These are phyloP conservation scores for Thecocarcelia acutangulata DNA, from an alignment of 2,888 invertebrate genomes.

Conservation along the genomic window DNA sequence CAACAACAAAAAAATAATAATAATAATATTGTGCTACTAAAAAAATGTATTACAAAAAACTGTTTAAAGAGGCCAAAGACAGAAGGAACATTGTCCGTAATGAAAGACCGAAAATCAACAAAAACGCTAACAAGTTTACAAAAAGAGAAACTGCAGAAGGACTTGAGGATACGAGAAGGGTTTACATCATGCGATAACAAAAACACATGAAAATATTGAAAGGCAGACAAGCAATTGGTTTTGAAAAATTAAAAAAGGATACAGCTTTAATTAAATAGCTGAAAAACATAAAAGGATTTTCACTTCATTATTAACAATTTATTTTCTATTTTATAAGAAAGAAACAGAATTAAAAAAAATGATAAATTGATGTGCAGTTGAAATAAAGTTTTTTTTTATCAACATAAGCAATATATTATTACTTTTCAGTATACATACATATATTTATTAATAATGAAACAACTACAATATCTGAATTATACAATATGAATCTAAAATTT, in stretches of 20 bases:
- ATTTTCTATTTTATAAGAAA: neutral
- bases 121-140: constrained; percentile 19
- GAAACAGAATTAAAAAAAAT: constrained; percentile 7
- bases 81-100: constrained; percentile 48
- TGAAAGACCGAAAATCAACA: constrained; percentile 36
- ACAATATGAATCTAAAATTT: too few relatives aligned
- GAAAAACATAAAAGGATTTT: constrained; percentile 47
- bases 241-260: constrained; percentile 54
- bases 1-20: constrained; percentile 12
- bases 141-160: constrained; percentile 10
- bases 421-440: too few relatives aligned
- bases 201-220: neutral
- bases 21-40: constrained; percentile 23
- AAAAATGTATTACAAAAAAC: constrained; percentile 48
- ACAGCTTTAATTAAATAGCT: constrained; percentile 54
- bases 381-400: constrained; percentile 12
- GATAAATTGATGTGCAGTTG: constrained; percentile 34
- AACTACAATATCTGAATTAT: too few relatives aligned
- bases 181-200: neutral
- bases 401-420: neutral
- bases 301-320: constrained; percentile 36
- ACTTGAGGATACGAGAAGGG: neutral
- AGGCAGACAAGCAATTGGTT: constrained; percentile 43
- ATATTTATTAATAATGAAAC: too few relatives aligned
- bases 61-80: constrained; percentile 60